A percentile compares a stretch with the other conserved stretches of the same genome.
These are phyloP conservation scores for Drosophila grimshawi DNA, from an alignment of 1,140 invertebrate genomes.

Conservation along the genomic window DNA sequence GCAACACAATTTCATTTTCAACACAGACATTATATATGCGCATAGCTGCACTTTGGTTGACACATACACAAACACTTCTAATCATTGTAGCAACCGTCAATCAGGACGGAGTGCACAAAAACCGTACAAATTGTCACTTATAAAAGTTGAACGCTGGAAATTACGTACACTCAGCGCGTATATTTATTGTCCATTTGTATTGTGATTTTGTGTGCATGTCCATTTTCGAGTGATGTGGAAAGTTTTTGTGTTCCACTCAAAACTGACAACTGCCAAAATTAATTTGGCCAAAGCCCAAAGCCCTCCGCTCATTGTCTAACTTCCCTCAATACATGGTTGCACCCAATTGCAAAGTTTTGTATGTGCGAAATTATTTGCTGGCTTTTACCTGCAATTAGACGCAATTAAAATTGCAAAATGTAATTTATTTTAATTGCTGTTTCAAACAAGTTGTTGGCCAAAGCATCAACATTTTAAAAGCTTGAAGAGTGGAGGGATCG, in stretches of 20 bases:
- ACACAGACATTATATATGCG: slow-evolving; percentile 48
- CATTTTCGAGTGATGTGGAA: slow-evolving; percentile 64
- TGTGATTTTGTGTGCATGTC: slow-evolving; percentile 54
- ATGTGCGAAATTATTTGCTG: slow-evolving; percentile 71
- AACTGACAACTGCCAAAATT: slow-evolving; percentile 79
- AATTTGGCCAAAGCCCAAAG: slow-evolving; percentile 46
- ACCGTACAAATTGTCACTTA: slow-evolving; percentile 76
- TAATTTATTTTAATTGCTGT: slow-evolving; percentile 82
- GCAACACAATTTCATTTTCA: background rate
- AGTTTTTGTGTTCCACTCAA: slow-evolving; percentile 55
- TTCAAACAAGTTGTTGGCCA: slow-evolving; percentile 70
- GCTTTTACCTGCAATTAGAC: slow-evolving; percentile 81
- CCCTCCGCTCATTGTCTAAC: background rate
- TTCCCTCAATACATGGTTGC: background rate
- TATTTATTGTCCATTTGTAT: slow-evolving; percentile 56
- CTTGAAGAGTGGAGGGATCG: background rate
- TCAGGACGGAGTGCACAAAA: slow-evolving; percentile 37
- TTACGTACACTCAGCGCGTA: slow-evolving; percentile 75
- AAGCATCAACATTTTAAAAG: slow-evolving; percentile 35
- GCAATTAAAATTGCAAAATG: slow-evolving; percentile 81
- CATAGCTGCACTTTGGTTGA: slow-evolving; percentile 39
- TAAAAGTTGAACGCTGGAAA: slow-evolving; percentile 72
- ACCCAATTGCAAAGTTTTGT: slow-evolving; percentile 52
- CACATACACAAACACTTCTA: background rate
- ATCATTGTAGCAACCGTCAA: slow-evolving; percentile 27